Evolutionary conservation across 2,888 invertebrate genomes (phyloP).

Genomic region (Bugulina stolonifera): DNA sequence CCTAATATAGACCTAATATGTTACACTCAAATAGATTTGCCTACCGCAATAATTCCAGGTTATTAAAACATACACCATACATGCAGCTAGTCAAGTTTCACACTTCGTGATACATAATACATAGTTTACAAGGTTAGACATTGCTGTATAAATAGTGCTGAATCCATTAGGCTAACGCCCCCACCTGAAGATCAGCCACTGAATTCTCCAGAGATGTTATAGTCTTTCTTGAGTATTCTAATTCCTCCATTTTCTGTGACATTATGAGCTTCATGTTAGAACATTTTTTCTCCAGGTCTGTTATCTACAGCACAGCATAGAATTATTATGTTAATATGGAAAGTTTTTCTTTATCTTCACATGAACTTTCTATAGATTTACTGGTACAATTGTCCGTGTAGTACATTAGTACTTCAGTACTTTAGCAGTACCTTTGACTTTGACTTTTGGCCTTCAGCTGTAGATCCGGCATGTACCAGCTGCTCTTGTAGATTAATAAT

Average conservation of each 20-base stretch:
- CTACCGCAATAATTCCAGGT: too few relatives aligned
- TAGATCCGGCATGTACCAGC: background rate
- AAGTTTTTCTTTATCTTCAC: background rate
- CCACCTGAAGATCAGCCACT: slow-evolving; percentile 5
- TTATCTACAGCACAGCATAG: too few relatives aligned
- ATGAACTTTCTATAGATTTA: background rate
- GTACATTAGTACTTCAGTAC: background rate
- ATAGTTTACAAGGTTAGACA: too few relatives aligned
- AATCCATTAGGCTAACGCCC: too few relatives aligned
- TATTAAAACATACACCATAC: too few relatives aligned
- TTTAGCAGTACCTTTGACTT: background rate
- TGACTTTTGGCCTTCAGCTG: background rate
- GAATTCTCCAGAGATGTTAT: slow-evolving; percentile 1
- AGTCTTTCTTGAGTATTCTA: slow-evolving; percentile 6
- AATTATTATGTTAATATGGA: too few relatives aligned
- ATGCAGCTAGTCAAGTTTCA: too few relatives aligned
- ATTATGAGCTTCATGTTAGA: slow-evolving; percentile 2
- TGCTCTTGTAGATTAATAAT: background rate
- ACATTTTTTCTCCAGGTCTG: slow-evolving; percentile 15
- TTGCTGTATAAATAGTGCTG: too few relatives aligned
- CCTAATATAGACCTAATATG: too few relatives aligned
- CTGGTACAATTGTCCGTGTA: background rate
- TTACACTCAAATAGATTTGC: too few relatives aligned
- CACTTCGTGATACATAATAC: too few relatives aligned
- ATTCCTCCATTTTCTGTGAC: slow-evolving; percentile 21